Evolutionary conservation across 2,888 invertebrate genomes (phyloP).

Genomic region (Eumerus sabulonum): DNA sequence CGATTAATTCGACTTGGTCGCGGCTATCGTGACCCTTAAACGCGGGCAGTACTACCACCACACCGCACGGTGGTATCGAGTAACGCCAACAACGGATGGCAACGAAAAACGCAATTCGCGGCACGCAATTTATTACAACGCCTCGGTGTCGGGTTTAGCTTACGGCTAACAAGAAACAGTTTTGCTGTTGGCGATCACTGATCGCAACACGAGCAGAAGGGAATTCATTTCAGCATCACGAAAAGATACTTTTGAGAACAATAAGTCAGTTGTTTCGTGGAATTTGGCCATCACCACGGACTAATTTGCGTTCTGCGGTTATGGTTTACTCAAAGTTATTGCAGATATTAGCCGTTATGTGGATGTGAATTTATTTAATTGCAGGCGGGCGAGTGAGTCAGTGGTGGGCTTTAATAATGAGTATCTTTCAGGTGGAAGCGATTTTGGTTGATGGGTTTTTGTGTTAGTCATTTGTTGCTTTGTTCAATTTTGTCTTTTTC

Average conservation of each 20-base stretch:
- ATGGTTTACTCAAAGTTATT: conserved; percentile 37
- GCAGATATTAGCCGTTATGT: conserved; percentile 47
- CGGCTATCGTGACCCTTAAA: conserved; percentile 65
- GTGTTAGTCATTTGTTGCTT: background rate
- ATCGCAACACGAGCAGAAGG: conserved; percentile 28
- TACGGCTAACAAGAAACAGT: background rate
- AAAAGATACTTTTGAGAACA: conserved; percentile 22
- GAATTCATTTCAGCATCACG: conserved; percentile 18
- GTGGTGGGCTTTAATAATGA: background rate
- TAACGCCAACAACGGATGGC: conserved; percentile 27
- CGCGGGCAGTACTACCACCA: conserved; percentile 27
- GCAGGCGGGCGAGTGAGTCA: conserved; percentile 23
- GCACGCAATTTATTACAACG: conserved; percentile 60
- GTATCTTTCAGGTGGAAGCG: background rate
- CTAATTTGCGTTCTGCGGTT: conserved; percentile 36
- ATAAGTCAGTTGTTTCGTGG: conserved; percentile 50
- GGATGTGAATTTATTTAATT: conserved; percentile 54
- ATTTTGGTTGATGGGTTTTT: background rate
- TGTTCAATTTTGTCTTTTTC: background rate
- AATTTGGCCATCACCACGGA: background rate
- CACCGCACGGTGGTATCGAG: no score
- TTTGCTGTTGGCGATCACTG: conserved; percentile 8
- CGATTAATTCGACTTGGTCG: conserved; percentile 65
- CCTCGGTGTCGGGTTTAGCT: conserved; percentile 12
- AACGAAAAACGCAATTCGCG: conserved; percentile 61